Percentiles rank a stretch among this genome's conserved stretches.
These are phyloP conservation scores for Heliconius congener DNA, from an alignment of 1,140 invertebrate species.

Conservation along the genomic window DNA sequence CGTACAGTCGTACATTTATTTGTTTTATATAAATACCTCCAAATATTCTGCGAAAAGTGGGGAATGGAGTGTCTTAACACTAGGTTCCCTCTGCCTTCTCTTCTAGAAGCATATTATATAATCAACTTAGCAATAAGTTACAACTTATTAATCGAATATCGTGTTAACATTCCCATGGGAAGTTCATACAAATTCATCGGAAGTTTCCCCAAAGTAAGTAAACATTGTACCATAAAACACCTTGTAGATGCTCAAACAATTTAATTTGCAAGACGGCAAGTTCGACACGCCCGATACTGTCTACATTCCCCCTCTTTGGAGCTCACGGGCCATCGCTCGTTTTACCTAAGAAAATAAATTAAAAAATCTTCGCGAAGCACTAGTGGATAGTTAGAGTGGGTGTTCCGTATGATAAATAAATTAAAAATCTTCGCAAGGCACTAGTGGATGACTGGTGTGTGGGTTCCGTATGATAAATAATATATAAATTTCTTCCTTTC, in stretches of 20 bases:
- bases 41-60: too few species aligned
- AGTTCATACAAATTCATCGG: slow-evolving; percentile 28
- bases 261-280: slow-evolving; percentile 67
- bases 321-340: slow-evolving; percentile 61
- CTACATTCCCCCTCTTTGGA: slow-evolving; percentile 64
- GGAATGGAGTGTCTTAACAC: too few species aligned
- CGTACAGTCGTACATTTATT: too few species aligned
- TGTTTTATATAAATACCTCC: too few species aligned
- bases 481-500: background rate
- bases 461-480: slow-evolving; percentile 23
- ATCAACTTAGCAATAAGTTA: background rate
- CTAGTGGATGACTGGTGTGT: background rate
- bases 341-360: slow-evolving; percentile 56
- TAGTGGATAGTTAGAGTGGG: background rate
- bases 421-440: slow-evolving; percentile 40
- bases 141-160: slow-evolving; percentile 1
- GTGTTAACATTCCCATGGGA: slow-evolving; percentile 5
- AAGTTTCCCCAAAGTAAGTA: slow-evolving; percentile 47
- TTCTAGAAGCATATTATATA: background rate
- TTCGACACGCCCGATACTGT: slow-evolving; percentile 54
- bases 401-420: slow-evolving; percentile 40
- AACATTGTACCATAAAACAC: slow-evolving; percentile 46
- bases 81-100: too few species aligned
- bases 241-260: slow-evolving; percentile 58
- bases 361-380: slow-evolving; percentile 36